Conservation (phyloP, 2,797 vertebrate species). For the Micrastur ruficollis region DNA sequence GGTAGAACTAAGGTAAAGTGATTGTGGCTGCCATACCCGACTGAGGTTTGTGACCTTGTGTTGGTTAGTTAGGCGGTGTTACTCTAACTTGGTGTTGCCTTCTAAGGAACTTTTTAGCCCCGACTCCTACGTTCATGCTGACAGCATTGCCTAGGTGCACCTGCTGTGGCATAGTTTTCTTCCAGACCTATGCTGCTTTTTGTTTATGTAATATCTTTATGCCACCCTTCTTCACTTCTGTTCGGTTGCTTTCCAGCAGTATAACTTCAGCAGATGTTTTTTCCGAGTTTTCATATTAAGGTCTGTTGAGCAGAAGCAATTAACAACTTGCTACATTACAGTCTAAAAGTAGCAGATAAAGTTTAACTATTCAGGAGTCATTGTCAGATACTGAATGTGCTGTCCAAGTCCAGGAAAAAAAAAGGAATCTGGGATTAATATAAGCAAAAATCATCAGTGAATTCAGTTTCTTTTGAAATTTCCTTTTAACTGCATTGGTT, state of each 20-base stretch:
- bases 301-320: background rate
- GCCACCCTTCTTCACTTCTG: background rate
- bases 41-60: background rate
- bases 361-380: background rate
- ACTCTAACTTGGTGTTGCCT: background rate
- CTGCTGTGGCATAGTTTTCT: background rate
- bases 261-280: background rate
- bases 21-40: background rate
- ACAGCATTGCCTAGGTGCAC: background rate
- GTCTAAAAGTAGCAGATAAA: background rate
- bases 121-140: background rate
- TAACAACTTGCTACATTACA: background rate
- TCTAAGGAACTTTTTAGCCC: background rate
- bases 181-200: background rate
- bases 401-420: background rate
- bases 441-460: background rate
- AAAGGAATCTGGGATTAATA: background rate
- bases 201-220: background rate
- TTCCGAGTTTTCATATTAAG: background rate
- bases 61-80: background rate
- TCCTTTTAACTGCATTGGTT: background rate
- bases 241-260: background rate
- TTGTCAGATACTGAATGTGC: background rate
- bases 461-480: background rate
- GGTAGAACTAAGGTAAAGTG: background rate